Evolutionary conservation across 2,797 vertebrate species (phyloP).

Genomic region (Kryptopterus vitreolus): DNA sequence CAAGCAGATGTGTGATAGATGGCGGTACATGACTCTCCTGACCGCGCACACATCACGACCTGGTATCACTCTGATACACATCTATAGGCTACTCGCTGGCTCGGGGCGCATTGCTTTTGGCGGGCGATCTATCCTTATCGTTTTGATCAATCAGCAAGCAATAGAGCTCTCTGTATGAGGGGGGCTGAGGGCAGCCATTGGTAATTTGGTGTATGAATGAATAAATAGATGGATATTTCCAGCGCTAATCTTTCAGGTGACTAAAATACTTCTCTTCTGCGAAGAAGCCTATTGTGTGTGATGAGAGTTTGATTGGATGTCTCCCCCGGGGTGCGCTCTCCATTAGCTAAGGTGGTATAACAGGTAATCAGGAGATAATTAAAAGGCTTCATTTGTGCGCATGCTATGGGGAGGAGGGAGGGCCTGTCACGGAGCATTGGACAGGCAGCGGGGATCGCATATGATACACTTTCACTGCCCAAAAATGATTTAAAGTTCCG

Average conservation of each 20-base stretch:
- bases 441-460: slow-evolving; percentile 39
- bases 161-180: slow-evolving; percentile 50
- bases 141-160: slow-evolving; percentile 57
- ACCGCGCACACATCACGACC: slow-evolving; percentile 32
- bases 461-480: slow-evolving; percentile 46
- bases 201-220: slow-evolving; percentile 75
- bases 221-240: slow-evolving; percentile 77
- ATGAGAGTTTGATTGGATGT: slow-evolving; percentile 83
- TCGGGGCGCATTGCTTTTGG: slow-evolving; percentile 52
- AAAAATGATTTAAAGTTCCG: slow-evolving; percentile 29
- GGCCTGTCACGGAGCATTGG: slow-evolving; percentile 60
- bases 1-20: slow-evolving; percentile 23
- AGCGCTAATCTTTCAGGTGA: slow-evolving; percentile 76
- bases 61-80: slow-evolving; percentile 41
- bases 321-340: slow-evolving; percentile 79
- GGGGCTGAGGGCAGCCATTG: slow-evolving; percentile 48
- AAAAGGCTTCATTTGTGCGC: slow-evolving; percentile 76
- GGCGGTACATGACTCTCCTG: slow-evolving; percentile 33
- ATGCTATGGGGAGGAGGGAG: slow-evolving; percentile 64
- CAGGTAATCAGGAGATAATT: slow-evolving; percentile 87
- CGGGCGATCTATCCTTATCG: slow-evolving; percentile 53
- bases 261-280: slow-evolving; percentile 74
- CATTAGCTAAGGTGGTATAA: slow-evolving; percentile 85
- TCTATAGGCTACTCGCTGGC: slow-evolving; percentile 34
- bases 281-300: slow-evolving; percentile 79